These are phyloP conservation scores for Apis laboriosa DNA, from an alignment of 1,140 invertebrate genomes.

Conservation along the genomic window DNA sequence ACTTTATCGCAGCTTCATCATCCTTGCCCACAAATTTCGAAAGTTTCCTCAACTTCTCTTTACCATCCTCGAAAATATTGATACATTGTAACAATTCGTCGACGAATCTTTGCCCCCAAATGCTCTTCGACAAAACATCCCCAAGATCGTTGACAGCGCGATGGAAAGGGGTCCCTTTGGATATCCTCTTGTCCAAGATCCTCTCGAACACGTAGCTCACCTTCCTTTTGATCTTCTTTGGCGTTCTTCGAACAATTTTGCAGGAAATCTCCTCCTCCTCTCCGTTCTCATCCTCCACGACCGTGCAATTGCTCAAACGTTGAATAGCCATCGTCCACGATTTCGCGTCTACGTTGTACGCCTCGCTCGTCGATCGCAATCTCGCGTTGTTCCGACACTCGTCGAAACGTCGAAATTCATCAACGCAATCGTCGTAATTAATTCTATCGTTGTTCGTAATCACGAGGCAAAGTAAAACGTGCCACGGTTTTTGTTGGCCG, in stretches of 20 bases:
- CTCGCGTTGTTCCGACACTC: conserved; percentile 13
- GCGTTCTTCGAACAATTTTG: neutral
- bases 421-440: conserved; percentile 43
- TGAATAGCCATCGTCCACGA: conserved; percentile 47
- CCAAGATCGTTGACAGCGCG: conserved; percentile 42
- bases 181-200: conserved; percentile 22
- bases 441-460: neutral
- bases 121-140: conserved; percentile 30
- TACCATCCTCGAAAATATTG: conserved; percentile 36
- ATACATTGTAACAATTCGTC: conserved; percentile 36
- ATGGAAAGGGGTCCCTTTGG: conserved; percentile 30
- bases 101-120: conserved; percentile 34
- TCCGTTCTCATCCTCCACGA: neutral
- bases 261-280: conserved; percentile 5
- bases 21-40: neutral
- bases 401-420: conserved; percentile 39
- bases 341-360: neutral
- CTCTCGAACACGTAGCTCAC: conserved; percentile 43
- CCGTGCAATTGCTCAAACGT: conserved; percentile 51
- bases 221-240: neutral
- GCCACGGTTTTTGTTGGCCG: conserved; percentile 13
- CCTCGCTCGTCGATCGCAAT: neutral
- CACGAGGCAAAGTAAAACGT: conserved; percentile 50
- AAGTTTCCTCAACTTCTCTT: conserved; percentile 11
- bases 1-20: conserved; percentile 8